Conservation (phyloP, 2,113 vertebrate species). For the Albula glossodonta region DNA sequence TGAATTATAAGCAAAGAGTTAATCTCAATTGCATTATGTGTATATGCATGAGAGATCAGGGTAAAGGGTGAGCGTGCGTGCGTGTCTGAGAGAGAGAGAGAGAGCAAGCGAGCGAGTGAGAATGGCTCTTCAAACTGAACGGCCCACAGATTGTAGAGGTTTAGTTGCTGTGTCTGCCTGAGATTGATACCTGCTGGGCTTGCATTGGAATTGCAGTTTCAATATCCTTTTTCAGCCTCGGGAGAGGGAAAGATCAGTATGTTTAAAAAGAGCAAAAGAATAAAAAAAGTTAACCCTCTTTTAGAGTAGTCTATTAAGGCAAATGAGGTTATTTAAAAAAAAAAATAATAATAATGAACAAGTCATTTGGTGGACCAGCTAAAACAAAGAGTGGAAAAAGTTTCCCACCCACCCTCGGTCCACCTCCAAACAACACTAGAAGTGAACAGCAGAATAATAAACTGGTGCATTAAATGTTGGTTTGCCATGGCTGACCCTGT, state of each 20-base stretch:
- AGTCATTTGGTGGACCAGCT: slow-evolving; percentile 34
- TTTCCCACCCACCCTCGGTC: background rate
- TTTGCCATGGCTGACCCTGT: slow-evolving; percentile 55
- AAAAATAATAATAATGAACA: slow-evolving; percentile 53
- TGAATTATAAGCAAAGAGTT: too few relatives aligned
- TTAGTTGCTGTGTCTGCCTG: slow-evolving; percentile 59
- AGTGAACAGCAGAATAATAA: slow-evolving; percentile 42
- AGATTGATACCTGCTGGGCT: slow-evolving; percentile 63
- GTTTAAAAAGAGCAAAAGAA: slow-evolving; percentile 50
- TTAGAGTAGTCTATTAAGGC: slow-evolving; percentile 56
- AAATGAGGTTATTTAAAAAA: slow-evolving; percentile 61
- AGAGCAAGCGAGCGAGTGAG: slow-evolving; percentile 26
- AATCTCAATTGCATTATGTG: too few relatives aligned
- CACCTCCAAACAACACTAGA: background rate
- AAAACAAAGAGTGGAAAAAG: background rate
- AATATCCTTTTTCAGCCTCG: slow-evolving; percentile 58
- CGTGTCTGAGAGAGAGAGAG: background rate
- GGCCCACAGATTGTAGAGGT: slow-evolving; percentile 52
- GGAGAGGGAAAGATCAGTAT: slow-evolving; percentile 54
- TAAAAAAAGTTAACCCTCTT: slow-evolving; percentile 58
- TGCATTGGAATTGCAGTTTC: slow-evolving; percentile 64
- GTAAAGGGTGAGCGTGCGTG: too few relatives aligned
- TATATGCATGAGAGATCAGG: too few relatives aligned
- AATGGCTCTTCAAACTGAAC: slow-evolving; percentile 44
- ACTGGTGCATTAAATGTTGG: slow-evolving; percentile 53